phyloP scores from a whole-genome alignment of 1,140 invertebrate species.

The Caenorhabditis tropicalis region DNA sequence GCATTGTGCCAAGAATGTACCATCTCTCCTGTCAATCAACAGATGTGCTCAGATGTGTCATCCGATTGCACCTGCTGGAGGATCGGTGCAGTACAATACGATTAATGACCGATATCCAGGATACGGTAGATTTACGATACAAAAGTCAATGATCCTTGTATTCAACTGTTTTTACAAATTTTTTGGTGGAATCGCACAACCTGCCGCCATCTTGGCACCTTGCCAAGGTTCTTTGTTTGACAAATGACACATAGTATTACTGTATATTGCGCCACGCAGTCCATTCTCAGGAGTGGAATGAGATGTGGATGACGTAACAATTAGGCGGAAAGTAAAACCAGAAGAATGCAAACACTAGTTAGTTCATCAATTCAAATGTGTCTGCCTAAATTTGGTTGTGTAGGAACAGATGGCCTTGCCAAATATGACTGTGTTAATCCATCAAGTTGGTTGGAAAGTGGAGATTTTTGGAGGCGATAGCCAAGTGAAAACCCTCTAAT shows the following conservation, averaged over 20 bases:
- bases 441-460: not conserved
- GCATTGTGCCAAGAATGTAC: not conserved
- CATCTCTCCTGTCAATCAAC: not conserved
- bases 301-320: not conserved
- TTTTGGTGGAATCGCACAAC: too few relatives aligned
- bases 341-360: not conserved
- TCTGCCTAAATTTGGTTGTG: not conserved
- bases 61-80: constrained; percentile 3
- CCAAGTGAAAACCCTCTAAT: not conserved
- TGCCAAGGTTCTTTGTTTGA: not conserved
- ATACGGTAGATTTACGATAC: too few relatives aligned
- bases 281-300: not conserved
- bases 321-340: not conserved
- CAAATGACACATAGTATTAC: not conserved
- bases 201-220: not conserved
- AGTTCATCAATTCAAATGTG: not conserved
- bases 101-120: not conserved
- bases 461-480: constrained; percentile 16
- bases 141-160: too few relatives aligned
- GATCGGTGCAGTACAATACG: not conserved
- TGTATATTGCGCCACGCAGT: not conserved
- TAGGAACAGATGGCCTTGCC: not conserved
- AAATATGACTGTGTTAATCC: constrained; percentile 15
- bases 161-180: too few relatives aligned
- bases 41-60: not conserved